phyloP scores from a whole-genome alignment of 2,888 invertebrate genomes.

The Thymelicus sylvestris region DNA sequence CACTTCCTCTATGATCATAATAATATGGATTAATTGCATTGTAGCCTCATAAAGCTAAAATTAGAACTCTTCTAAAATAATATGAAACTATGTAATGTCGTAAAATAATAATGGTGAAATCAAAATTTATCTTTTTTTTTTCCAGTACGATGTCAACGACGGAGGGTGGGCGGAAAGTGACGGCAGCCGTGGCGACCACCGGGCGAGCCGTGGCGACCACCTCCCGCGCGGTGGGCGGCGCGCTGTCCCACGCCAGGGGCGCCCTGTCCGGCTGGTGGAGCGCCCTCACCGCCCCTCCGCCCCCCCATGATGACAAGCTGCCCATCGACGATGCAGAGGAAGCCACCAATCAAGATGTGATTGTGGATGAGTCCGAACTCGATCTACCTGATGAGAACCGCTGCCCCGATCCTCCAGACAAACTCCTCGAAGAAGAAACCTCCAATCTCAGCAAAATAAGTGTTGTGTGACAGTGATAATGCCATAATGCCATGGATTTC shows the following conservation, averaged over 20 bases:
- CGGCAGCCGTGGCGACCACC: slow-evolving; percentile 96
- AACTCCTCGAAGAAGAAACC: slow-evolving; percentile 61
- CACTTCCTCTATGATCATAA: too few species aligned
- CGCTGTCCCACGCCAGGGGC: slow-evolving; percentile 94
- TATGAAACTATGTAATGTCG: too few species aligned
- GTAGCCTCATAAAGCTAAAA: too few species aligned
- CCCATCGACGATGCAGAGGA: slow-evolving; percentile 37
- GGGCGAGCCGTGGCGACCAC: slow-evolving; percentile 92
- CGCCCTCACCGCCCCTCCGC: slow-evolving; percentile 66
- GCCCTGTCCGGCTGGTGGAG: slow-evolving; percentile 95
- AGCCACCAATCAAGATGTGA: slow-evolving; percentile 41
- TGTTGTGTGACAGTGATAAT: slow-evolving; percentile 53
- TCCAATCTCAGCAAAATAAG: slow-evolving; percentile 60
- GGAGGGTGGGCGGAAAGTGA: slow-evolving; percentile 96
- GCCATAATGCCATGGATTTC: not conserved
- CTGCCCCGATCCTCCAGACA: slow-evolving; percentile 60
- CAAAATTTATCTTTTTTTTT: slow-evolving; percentile 35
- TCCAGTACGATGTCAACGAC: slow-evolving; percentile 96
- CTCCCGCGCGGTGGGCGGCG: slow-evolving; percentile 87
- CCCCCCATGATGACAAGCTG: slow-evolving; percentile 44
- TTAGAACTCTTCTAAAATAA: too few species aligned
- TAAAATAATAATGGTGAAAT: too few species aligned
- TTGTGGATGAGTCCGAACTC: slow-evolving; percentile 40
- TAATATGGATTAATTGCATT: too few species aligned
- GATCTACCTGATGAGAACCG: slow-evolving; percentile 44